A percentile compares a stretch with the other conserved stretches of the same genome.
Conservation (phyloP, 2,113 vertebrate genomes). For the Dasyornis broadbenti region DNA sequence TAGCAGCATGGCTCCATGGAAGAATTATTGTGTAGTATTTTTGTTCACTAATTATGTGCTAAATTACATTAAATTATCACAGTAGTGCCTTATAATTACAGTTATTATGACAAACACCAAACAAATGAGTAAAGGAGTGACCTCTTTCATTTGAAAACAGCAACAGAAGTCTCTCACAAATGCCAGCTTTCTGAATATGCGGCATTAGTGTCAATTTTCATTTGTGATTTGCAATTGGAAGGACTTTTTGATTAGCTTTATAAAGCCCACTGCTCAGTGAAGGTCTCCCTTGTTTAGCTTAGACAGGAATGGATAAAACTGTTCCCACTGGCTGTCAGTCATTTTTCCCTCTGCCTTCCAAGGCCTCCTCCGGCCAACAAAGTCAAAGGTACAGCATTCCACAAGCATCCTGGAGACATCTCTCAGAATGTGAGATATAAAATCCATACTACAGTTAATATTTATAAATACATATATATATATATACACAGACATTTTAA, state of each 20-base stretch:
- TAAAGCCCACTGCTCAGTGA: neutral
- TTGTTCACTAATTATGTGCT: slow-evolving; percentile 50
- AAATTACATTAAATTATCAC: slow-evolving; percentile 61
- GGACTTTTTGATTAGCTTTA: slow-evolving; percentile 7
- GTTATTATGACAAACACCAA: slow-evolving; percentile 57
- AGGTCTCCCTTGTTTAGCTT: neutral
- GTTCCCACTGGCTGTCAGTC: neutral
- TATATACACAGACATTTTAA: neutral
- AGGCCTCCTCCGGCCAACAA: neutral
- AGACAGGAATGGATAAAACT: neutral
- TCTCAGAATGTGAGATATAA: neutral
- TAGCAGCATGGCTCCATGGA: neutral
- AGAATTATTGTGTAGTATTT: slow-evolving; percentile 33
- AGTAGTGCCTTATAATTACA: slow-evolving; percentile 55
- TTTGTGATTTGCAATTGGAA: slow-evolving; percentile 11
- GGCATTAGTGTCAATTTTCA: slow-evolving; percentile 23
- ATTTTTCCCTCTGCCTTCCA: neutral
- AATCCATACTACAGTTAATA: neutral
- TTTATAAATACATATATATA: neutral
- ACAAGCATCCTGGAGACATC: neutral
- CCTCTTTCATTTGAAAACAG: slow-evolving; percentile 44
- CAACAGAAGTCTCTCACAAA: slow-evolving; percentile 27
- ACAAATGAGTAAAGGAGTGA: slow-evolving; percentile 43
- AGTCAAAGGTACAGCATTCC: neutral
- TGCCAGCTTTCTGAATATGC: slow-evolving; percentile 23